Base-by-base conservation (phyloP, 2,113 vertebrate genomes). In the Centropristis striata region DNA sequence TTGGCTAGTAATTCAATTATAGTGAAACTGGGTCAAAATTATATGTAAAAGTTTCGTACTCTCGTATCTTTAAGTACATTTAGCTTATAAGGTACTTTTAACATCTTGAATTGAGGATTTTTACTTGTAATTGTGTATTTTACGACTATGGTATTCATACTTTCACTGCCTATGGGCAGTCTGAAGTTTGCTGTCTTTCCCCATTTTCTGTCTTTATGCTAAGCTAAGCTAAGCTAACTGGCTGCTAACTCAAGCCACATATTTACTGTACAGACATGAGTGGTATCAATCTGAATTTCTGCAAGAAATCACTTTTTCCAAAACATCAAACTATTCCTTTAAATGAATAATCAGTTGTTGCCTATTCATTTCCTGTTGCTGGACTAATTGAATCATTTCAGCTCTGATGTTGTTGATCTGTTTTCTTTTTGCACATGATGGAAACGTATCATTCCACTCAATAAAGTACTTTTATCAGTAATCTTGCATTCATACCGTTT, bases 391-490 rank as follows among this genome's bases (percentile, higher is more conserved):
- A 37, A 20, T 66, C 1, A 18, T 27, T 46, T 53, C 28, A 42
- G 57, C 37, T 5, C 28, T 46, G 27, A 28, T 20, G n/a, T 25
- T 39, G n/a, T 70, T 23, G 8, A 32, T 70, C 16, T 36, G 15
- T 36, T 65, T 11, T 61, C 3, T 39, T 53, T 72, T 64, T 73
- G 25, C 41, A 70, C 36, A 75, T 44, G 6, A 72, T 50, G 41
- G 25, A 53, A 65, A 65, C 54, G 41, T 57, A 44, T 44, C 71
- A 75, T 47, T 85, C 36, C 32, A 64, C 23, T 76, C 4, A 80
- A 84, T 88, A 32, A 86, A 86, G 46, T 20, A 54, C 21, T 54
- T 70, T 75, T 78, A 72, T 81, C 37, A 7, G 14, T 36, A 8
- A 0, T 46, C 14, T 11, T 50, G 57, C 14, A 2, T 42, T 47